Percentiles rank a stretch among this genome's conserved stretches.
Conservation (phyloP, 2,888 invertebrate species). For the Plebejus argus region DNA sequence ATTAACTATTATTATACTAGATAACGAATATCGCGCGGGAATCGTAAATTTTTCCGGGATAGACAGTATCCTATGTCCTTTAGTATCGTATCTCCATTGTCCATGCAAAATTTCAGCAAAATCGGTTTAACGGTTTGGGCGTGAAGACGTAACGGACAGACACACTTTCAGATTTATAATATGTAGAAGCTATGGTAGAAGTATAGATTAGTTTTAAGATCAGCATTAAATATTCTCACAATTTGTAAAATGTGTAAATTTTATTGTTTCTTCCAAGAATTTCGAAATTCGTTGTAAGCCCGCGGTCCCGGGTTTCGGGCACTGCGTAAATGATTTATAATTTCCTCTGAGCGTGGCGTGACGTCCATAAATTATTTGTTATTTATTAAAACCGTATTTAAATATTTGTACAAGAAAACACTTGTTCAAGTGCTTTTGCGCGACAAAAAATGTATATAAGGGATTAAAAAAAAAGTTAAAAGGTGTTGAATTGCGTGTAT, state of each 20-base stretch:
- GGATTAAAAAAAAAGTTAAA: neutral
- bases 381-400: constrained; percentile 18
- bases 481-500: neutral
- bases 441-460: neutral
- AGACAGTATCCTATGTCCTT: no score
- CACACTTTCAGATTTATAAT: no score
- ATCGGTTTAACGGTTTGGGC: no score
- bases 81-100: no score
- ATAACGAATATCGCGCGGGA: no score
- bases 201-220: no score
- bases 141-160: no score
- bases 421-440: neutral
- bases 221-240: no score
- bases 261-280: constrained; percentile 8
- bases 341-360: constrained; percentile 6
- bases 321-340: constrained; percentile 10
- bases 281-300: neutral
- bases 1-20: no score
- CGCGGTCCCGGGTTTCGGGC: constrained; percentile 3
- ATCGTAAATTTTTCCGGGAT: no score
- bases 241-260: neutral
- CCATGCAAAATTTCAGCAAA: no score
- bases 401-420: constrained; percentile 14
- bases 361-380: constrained; percentile 15
- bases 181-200: no score